These are phyloP conservation scores for Orchesellides sinensis DNA, from an alignment of 2,888 invertebrate species.

Conservation along the genomic window DNA sequence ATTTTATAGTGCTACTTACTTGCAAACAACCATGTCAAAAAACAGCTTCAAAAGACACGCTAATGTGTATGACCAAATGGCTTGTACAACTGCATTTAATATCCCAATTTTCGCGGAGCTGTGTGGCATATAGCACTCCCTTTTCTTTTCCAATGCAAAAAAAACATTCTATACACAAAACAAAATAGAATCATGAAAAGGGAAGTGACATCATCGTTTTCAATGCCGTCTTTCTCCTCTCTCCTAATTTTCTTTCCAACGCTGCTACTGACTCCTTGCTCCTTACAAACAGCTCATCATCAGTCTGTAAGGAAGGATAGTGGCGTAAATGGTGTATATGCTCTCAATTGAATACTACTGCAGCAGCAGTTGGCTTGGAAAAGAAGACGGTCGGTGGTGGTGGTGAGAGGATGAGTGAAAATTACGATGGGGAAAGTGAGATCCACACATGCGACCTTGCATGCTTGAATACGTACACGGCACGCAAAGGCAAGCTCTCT, in stretches of 20 bases:
- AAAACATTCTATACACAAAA: not conserved
- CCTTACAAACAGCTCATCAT: not conserved
- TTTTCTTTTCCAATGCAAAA: not conserved
- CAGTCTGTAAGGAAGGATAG: not conserved
- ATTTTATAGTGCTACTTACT: conserved; percentile 29
- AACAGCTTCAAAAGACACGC: conserved; percentile 25
- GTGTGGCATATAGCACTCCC: not conserved
- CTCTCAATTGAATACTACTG: conserved; percentile 8
- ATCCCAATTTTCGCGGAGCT: conserved; percentile 21
- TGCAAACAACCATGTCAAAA: not conserved
- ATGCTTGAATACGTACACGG: not conserved
- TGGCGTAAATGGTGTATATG: conserved; percentile 9
- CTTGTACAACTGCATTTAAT: conserved; percentile 29
- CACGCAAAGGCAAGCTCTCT: not conserved
- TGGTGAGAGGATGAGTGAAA: conserved; percentile 27
- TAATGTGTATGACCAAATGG: conserved; percentile 35
- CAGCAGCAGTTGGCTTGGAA: not conserved
- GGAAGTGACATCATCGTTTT: not conserved
- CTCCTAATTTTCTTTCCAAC: conserved; percentile 1
- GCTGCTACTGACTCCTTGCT: not conserved
- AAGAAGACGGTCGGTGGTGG: not conserved
- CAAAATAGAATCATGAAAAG: not conserved
- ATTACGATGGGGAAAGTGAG: conserved; percentile 28
- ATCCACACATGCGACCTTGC: conserved; percentile 16
- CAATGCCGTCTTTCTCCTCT: not conserved